Evolutionary conservation across 2,113 vertebrate genomes (phyloP).

Genomic region (Sialia sialis): DNA sequence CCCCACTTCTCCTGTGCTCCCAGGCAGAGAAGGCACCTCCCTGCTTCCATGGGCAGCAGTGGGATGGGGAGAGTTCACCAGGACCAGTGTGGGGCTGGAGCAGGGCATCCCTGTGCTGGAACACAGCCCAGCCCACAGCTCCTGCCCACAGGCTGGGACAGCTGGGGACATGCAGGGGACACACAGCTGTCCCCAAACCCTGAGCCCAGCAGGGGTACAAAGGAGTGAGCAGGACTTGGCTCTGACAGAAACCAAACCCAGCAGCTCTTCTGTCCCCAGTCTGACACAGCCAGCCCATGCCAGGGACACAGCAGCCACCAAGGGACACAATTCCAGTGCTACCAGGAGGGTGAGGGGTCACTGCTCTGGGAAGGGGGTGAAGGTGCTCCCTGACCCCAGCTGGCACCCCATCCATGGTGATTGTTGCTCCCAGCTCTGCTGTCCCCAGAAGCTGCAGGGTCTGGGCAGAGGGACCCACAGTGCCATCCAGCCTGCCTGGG

Average conservation of each 20-base stretch:
- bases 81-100: accelerated
- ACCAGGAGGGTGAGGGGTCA: accelerated
- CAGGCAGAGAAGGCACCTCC: not conserved
- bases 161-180: not conserved
- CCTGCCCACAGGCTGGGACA: not conserved
- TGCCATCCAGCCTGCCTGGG: not conserved
- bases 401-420: not conserved
- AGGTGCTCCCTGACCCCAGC: not conserved
- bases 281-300: not conserved
- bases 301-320: not conserved
- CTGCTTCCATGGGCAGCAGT: not conserved
- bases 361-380: not conserved
- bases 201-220: not conserved
- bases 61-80: not conserved
- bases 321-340: not conserved
- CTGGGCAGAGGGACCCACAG: not conserved
- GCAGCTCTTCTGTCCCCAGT: not conserved
- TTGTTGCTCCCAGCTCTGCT: not conserved
- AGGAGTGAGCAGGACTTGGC: not conserved
- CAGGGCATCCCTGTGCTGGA: not conserved
- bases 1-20: not conserved
- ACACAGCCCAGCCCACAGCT: not conserved
- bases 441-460: not conserved
- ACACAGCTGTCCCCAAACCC: not conserved
- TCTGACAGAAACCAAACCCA: not conserved